Conservation (phyloP, 2,113 vertebrate genomes). For the Murina feae region DNA sequence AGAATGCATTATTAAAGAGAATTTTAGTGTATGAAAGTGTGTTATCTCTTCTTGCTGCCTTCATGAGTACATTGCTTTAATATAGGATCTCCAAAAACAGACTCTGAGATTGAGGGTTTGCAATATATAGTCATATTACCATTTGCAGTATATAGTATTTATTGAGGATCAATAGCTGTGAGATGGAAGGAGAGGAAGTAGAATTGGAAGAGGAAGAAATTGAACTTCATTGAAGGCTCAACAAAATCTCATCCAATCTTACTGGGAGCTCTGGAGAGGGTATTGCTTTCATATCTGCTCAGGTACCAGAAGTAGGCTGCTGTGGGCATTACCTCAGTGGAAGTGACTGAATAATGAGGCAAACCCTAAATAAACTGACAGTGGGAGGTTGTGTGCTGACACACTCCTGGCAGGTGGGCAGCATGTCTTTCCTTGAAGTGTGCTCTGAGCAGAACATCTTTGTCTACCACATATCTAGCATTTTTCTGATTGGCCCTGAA, state of each 20-base stretch:
- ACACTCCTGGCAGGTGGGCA: not conserved
- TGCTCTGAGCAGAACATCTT: not conserved
- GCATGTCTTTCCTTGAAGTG: not conserved
- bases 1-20: not conserved
- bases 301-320: not conserved
- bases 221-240: not conserved
- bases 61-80: not conserved
- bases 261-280: not conserved
- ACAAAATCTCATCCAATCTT: not conserved
- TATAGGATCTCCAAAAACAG: not conserved
- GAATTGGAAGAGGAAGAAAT: not conserved
- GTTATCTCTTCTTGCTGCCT: not conserved
- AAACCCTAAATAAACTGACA: not conserved
- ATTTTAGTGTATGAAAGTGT: not conserved
- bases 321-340: not conserved
- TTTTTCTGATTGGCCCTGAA: not conserved
- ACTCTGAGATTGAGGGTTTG: not conserved
- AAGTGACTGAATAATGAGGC: not conserved
- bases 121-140: no score
- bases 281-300: not conserved
- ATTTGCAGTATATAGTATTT: no score
- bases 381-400: not conserved
- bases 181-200: not conserved
- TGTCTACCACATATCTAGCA: not conserved
- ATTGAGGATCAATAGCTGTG: not conserved